These are phyloP conservation scores for Cinclus mexicanus DNA, from an alignment of 2,113 vertebrate species.

Conservation along the genomic window DNA sequence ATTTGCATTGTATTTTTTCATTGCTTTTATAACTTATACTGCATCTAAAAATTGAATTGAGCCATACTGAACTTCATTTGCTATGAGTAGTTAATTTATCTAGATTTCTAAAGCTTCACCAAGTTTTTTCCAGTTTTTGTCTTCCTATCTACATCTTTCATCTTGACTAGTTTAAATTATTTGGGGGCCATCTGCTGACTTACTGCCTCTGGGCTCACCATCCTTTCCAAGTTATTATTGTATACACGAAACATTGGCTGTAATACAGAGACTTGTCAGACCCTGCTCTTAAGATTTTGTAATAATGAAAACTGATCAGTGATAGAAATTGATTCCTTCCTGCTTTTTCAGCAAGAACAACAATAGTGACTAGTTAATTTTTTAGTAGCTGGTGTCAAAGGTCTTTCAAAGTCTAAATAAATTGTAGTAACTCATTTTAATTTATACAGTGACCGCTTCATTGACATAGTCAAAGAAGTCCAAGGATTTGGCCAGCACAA, in stretches of 20 bases:
- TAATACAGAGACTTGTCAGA: background rate
- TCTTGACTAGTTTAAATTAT: background rate
- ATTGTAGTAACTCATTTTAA: background rate
- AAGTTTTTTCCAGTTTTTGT: background rate
- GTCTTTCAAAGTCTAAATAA: background rate
- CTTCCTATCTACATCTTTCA: background rate
- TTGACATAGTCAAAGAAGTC: background rate
- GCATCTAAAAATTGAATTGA: background rate
- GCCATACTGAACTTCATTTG: background rate
- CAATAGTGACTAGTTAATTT: background rate
- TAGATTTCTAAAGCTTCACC: background rate
- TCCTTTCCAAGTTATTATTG: background rate
- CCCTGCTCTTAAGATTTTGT: background rate
- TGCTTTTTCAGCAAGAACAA: background rate
- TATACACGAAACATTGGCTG: background rate
- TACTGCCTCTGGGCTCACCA: background rate
- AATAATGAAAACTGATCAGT: slow-evolving; percentile 11
- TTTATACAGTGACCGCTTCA: background rate
- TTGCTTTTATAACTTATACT: background rate
- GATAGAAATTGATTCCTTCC: slow-evolving; percentile 18
- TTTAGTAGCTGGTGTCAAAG: background rate
- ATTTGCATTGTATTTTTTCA: background rate
- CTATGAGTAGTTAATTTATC: background rate
- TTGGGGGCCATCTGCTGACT: background rate
- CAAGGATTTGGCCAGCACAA: background rate